These are phyloP conservation scores for Xiphorhynchus erythropygius DNA, from an alignment of 2,797 vertebrate species.

Conservation along the genomic window DNA sequence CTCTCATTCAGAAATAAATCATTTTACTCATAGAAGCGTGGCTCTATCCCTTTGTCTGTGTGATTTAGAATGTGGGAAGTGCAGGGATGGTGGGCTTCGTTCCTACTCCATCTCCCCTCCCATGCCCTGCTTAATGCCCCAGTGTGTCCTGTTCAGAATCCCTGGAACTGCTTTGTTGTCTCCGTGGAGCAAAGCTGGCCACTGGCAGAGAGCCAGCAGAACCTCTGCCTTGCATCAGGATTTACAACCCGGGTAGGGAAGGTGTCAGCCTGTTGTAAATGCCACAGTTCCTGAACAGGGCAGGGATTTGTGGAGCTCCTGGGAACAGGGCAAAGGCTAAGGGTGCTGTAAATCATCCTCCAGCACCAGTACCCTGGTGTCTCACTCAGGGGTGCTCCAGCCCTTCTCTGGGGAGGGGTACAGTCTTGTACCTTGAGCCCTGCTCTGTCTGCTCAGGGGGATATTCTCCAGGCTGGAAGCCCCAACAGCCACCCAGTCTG, in stretches of 20 bases:
- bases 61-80: neutral
- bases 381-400: neutral
- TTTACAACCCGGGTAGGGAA: neutral
- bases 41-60: neutral
- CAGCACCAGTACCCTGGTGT: neutral
- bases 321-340: neutral
- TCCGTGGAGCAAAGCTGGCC: neutral
- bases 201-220: neutral
- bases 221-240: neutral
- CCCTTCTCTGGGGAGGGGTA: neutral
- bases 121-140: neutral
- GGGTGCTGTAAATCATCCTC: neutral
- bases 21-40: neutral
- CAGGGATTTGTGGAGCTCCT: neutral
- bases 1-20: constrained; percentile 15
- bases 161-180: fast-evolving
- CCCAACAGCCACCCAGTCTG: neutral
- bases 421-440: neutral
- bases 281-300: fast-evolving
- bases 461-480: neutral
- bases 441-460: neutral
- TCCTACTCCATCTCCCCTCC: neutral
- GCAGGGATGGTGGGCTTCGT: neutral
- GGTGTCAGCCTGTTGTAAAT: neutral
- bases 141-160: neutral